Percentiles rank a stretch among this genome's conserved stretches.
phyloP scores from a whole-genome alignment of 2,888 invertebrate species.

The Parelbella ahira region DNA sequence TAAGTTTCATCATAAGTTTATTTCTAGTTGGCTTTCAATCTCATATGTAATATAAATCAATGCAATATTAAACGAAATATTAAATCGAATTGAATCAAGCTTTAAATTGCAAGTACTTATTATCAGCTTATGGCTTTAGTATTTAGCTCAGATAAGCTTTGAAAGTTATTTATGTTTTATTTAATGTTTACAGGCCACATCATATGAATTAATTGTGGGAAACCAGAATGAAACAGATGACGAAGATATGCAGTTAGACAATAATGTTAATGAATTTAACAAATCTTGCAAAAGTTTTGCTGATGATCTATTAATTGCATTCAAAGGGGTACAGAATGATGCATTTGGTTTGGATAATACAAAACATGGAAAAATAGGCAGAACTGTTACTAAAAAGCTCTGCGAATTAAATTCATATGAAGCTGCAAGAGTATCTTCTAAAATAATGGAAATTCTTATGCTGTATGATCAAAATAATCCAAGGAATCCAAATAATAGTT shows the following conservation, averaged over 20 bases:
- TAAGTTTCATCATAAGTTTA: too few relatives aligned
- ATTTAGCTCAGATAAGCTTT: too few relatives aligned
- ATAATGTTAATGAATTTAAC: slow-evolving; percentile 32
- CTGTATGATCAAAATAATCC: slow-evolving; percentile 60
- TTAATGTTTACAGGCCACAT: slow-evolving; percentile 21
- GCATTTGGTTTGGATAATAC: slow-evolving; percentile 50
- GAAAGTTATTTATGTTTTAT: too few relatives aligned
- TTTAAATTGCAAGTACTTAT: too few relatives aligned
- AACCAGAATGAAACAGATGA: slow-evolving; percentile 38
- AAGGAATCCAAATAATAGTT: slow-evolving; percentile 54
- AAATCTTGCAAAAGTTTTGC: slow-evolving; percentile 48
- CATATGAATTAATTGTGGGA: slow-evolving; percentile 19
- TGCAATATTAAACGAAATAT: too few relatives aligned
- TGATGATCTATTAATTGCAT: slow-evolving; percentile 50
- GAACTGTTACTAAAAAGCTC: slow-evolving; percentile 48
- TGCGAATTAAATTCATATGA: slow-evolving; percentile 56
- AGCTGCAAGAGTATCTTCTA: slow-evolving; percentile 49
- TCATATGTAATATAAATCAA: too few relatives aligned
- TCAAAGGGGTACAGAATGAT: slow-evolving; percentile 59
- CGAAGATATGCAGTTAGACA: slow-evolving; percentile 35
- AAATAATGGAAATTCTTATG: slow-evolving; percentile 58
- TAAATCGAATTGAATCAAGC: too few relatives aligned
- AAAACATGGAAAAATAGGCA: slow-evolving; percentile 51
- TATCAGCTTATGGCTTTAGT: too few relatives aligned
- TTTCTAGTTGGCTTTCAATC: too few relatives aligned